phyloP scores from a whole-genome alignment of 2,797 vertebrate species.

The Sebastes dallii region DNA sequence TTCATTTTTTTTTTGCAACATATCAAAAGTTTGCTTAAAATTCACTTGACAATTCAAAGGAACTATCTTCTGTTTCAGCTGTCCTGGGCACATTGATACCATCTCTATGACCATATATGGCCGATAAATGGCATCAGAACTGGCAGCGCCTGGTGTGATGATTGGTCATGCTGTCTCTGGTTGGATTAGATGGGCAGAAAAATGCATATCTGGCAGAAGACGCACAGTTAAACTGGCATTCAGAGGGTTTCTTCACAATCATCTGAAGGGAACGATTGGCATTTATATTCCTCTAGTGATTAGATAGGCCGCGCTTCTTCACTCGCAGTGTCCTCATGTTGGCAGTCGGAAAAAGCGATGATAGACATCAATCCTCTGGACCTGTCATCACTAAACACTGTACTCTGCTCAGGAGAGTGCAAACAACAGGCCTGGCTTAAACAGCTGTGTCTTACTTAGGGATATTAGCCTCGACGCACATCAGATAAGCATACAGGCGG shows the following conservation, averaged over 20 bases:
- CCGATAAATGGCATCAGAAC: neutral
- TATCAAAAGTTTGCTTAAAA: neutral
- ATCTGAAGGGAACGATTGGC: conserved; percentile 20
- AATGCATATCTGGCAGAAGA: conserved; percentile 44
- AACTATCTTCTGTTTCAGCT: conserved; percentile 1
- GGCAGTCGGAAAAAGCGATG: conserved; percentile 20
- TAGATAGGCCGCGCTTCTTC: conserved; percentile 9
- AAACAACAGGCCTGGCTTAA: conserved; percentile 50
- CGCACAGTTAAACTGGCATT: conserved; percentile 20
- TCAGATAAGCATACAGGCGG: conserved; percentile 14
- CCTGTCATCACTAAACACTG: conserved; percentile 43
- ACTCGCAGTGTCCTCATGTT: conserved; percentile 37
- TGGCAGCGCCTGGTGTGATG: conserved; percentile 12
- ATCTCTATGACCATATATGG: conserved; percentile 26
- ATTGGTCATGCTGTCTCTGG: conserved; percentile 18
- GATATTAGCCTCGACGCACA: conserved; percentile 11
- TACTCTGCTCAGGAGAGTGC: conserved; percentile 28
- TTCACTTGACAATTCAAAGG: neutral
- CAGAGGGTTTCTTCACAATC: conserved; percentile 6
- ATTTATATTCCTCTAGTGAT: conserved; percentile 43
- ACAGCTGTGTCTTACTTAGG: conserved; percentile 47
- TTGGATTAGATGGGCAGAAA: conserved; percentile 49
- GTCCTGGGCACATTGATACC: neutral
- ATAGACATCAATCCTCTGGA: conserved; percentile 41
- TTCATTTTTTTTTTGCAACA: neutral